phyloP scores from a whole-genome alignment of 2,888 invertebrate genomes.

The Melanophora roralis region DNA sequence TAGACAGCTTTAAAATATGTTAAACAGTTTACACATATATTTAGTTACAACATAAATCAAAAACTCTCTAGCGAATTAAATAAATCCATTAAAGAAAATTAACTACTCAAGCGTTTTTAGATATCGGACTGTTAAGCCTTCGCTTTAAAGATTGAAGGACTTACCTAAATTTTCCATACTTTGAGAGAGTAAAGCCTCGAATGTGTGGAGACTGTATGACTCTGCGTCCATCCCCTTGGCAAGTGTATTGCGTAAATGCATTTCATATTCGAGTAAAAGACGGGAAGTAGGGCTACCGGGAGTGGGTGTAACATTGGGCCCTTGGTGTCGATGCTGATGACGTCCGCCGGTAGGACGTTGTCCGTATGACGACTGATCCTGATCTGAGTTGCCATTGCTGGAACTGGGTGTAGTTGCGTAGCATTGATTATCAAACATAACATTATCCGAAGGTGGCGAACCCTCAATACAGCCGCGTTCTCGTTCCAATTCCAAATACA shows the following conservation, averaged over 20 bases:
- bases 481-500: constrained; percentile 89
- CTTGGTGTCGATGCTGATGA: constrained; percentile 82
- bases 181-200: constrained; percentile 93
- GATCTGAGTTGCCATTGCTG: constrained; percentile 93
- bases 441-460: constrained; percentile 94
- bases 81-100: constrained; percentile 24
- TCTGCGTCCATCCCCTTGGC: constrained; percentile 97
- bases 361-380: constrained; percentile 85
- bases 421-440: constrained; percentile 96
- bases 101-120: constrained; percentile 27
- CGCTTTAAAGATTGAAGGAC: constrained; percentile 35
- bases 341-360: constrained; percentile 77
- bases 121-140: not conserved
- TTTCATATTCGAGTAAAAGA: constrained; percentile 92
- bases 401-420: constrained; percentile 96
- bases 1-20: not conserved
- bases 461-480: constrained; percentile 80
- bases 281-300: constrained; percentile 91
- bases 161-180: constrained; percentile 96
- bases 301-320: constrained; percentile 85
- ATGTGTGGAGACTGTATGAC: constrained; percentile 95
- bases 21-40: not conserved
- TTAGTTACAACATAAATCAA: not conserved
- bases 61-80: constrained; percentile 18
- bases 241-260: constrained; percentile 93